These are phyloP conservation scores for Labrus mixtus DNA, from an alignment of 2,113 vertebrate species.

Conservation along the genomic window DNA sequence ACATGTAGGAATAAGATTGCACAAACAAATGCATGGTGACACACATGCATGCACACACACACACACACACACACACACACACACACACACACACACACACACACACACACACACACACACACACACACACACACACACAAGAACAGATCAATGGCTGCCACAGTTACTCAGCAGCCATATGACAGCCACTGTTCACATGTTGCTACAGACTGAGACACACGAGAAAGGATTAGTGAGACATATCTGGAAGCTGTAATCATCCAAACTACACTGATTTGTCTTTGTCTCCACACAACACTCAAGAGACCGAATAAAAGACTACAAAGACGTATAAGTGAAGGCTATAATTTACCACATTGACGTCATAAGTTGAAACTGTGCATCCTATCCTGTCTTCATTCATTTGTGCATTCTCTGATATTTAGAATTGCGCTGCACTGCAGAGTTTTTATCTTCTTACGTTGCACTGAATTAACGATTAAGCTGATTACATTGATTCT, in stretches of 20 bases:
- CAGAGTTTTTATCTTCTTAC: background rate
- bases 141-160: constrained; percentile 49
- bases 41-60: constrained; percentile 10
- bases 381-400: background rate
- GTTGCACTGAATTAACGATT: too few species aligned
- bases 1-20: constrained; percentile 21
- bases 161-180: constrained; percentile 49
- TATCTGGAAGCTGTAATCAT: constrained; percentile 29
- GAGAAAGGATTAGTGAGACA: constrained; percentile 24
- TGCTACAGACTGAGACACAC: constrained; percentile 46
- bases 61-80: background rate
- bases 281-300: background rate
- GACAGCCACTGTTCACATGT: constrained; percentile 49
- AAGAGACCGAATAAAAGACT: background rate
- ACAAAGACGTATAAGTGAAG: background rate
- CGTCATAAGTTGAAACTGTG: background rate
- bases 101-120: constrained; percentile 1
- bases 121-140: constrained; percentile 7
- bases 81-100: constrained; percentile 13
- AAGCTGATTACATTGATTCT: background rate
- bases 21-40: background rate
- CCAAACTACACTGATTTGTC: constrained; percentile 7
- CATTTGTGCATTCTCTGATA: background rate
- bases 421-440: background rate
- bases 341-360: constrained; percentile 5